Evolutionary conservation across 2,797 vertebrate species (phyloP).

Genomic region (Helicolenus hilgendorfi): DNA sequence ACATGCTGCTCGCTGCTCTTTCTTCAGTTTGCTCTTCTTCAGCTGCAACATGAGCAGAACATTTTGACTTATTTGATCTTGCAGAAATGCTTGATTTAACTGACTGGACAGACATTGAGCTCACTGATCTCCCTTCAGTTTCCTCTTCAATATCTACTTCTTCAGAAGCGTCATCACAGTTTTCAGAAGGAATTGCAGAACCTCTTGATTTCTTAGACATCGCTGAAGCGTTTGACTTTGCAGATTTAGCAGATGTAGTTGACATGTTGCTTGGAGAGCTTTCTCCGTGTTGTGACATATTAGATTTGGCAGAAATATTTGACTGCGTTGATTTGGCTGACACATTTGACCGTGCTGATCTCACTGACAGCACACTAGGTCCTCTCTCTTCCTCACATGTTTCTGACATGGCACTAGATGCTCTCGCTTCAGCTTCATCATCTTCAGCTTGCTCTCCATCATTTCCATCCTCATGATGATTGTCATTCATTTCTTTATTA

Average conservation of each 20-base stretch:
- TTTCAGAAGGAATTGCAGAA: constrained; percentile 25
- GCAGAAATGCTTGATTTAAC: constrained; percentile 57
- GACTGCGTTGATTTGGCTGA: constrained; percentile 66
- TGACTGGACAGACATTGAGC: constrained; percentile 55
- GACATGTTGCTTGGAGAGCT: constrained; percentile 59
- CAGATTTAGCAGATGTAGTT: constrained; percentile 48
- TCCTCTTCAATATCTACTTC: constrained; percentile 21
- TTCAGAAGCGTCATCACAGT: constrained; percentile 7
- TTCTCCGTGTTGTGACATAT: background rate
- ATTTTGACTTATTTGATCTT: constrained; percentile 57
- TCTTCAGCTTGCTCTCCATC: constrained; percentile 12
- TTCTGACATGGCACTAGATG: constrained; percentile 58
- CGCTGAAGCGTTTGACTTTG: constrained; percentile 57
- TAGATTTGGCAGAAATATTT: background rate
- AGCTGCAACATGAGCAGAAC: constrained; percentile 31
- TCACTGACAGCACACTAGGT: constrained; percentile 53
- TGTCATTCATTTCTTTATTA: background rate
- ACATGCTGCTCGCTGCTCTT: constrained; percentile 63
- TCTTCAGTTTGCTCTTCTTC: constrained; percentile 55
- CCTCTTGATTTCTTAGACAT: constrained; percentile 47
- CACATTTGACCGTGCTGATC: constrained; percentile 57
- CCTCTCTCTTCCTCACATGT: constrained; percentile 45
- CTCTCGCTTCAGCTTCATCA: constrained; percentile 16
- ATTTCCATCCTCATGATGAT: background rate
- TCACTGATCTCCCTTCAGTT: constrained; percentile 43